Conservation (phyloP, 2,888 invertebrate genomes). For the Malthinus flaveolus region DNA sequence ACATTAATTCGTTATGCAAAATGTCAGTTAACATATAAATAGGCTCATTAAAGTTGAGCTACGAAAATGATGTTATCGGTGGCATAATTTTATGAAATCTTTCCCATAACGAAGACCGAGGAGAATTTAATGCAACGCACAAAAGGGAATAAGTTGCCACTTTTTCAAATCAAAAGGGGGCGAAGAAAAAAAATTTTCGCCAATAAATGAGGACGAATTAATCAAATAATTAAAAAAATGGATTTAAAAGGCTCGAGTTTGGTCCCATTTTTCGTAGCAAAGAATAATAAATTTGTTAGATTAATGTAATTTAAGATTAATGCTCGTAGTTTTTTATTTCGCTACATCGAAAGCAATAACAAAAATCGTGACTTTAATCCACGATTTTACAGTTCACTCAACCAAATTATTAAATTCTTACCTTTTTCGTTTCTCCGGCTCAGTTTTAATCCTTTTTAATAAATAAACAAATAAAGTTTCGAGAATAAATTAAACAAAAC, state of each 20-base stretch:
- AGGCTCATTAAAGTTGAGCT: conserved; percentile 14
- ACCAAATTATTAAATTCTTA: conserved; percentile 5
- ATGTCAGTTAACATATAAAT: conserved; percentile 20
- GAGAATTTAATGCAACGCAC: conserved; percentile 9
- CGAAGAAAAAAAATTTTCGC: not conserved
- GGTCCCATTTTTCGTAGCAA: no score
- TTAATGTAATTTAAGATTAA: not conserved
- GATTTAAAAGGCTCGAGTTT: no score
- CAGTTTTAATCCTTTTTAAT: not conserved
- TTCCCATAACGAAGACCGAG: conserved; percentile 11
- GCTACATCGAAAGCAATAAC: not conserved
- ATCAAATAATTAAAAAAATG: conserved; percentile 4
- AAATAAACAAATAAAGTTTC: not conserved
- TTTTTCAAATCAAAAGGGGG: not conserved
- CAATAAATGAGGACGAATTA: not conserved
- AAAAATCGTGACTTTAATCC: conserved; percentile 13
- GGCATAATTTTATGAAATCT: conserved; percentile 15
- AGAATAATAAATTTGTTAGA: not conserved
- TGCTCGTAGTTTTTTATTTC: not conserved
- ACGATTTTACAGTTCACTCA: conserved; percentile 2
- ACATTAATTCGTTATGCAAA: conserved; percentile 13
- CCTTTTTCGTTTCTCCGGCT: not conserved
- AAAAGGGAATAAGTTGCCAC: not conserved
- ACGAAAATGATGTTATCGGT: conserved; percentile 14
- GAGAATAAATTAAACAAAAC: no score